phyloP scores from a whole-genome alignment of 30 jellyfish, hydroid and myxozoan genomes.

The Chrysaora quinquecirrha region DNA sequence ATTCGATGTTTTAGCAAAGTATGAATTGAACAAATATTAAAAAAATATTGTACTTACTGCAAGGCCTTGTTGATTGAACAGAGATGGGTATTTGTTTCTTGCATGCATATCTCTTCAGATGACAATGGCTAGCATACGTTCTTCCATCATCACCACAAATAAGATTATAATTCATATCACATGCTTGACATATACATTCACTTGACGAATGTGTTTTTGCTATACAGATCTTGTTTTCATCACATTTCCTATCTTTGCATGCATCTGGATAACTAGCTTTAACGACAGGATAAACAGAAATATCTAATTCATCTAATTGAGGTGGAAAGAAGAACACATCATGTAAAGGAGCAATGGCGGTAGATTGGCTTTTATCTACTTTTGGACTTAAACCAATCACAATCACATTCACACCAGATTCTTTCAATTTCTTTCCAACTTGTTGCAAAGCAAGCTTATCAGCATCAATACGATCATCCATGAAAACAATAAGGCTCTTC shows the following conservation, averaged over 20 bases:
- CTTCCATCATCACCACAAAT: slow-evolving; percentile 90
- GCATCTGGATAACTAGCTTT: slow-evolving; percentile 71
- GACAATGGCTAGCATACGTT: slow-evolving; percentile 83
- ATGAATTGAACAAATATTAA: too few species aligned
- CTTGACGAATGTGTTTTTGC: slow-evolving; percentile 21
- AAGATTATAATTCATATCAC: slow-evolving; percentile 26
- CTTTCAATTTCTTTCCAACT: slow-evolving; percentile 24
- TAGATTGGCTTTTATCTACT: slow-evolving; percentile 16
- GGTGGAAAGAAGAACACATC: slow-evolving; percentile 81
- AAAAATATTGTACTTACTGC: slow-evolving; percentile 79
- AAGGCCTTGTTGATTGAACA: slow-evolving; percentile 54
- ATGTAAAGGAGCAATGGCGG: slow-evolving; percentile 38
- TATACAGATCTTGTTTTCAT: slow-evolving; percentile 17
- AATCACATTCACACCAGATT: slow-evolving; percentile 56
- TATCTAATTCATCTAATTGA: slow-evolving; percentile 51
- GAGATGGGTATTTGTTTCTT: slow-evolving; percentile 15
- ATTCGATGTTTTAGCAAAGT: too few species aligned
- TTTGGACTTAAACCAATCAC: slow-evolving; percentile 62
- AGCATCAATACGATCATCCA: slow-evolving; percentile 15
- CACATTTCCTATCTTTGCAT: slow-evolving; percentile 62
- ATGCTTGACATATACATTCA: slow-evolving; percentile 64
- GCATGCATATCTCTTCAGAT: slow-evolving; percentile 60
- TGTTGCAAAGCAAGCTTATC: slow-evolving; percentile 36
- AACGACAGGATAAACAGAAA: slow-evolving; percentile 54
- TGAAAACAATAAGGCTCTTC: slow-evolving; percentile 63